Evolutionary conservation across 2,797 vertebrate genomes (phyloP), one percentile per base, ranked within the genome.

Genomic region (Alosa sapidissima): DNA sequence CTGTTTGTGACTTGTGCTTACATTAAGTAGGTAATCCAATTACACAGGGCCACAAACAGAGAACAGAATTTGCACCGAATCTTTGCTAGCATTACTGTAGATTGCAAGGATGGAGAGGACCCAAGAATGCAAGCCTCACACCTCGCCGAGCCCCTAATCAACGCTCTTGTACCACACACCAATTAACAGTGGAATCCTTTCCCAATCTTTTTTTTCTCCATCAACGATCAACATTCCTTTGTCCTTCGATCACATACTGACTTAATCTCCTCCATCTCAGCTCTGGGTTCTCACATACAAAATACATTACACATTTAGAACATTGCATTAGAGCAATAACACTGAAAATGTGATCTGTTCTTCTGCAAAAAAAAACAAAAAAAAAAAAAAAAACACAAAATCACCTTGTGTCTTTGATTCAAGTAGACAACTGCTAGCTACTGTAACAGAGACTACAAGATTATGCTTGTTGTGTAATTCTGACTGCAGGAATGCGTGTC

Each of bases 391-490:
- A n/a, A n/a, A n/a, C n/a, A 68, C 36, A 11, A 75, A 41, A 41
- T 41, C 13, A 75, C 33, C 0, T 19, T 13, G 14, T 0, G 36
- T 75, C 36, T 41, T 78, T 7, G 14, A 16, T 78, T 78, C 36
- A 47, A 78, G 72, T 78, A 47, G 4, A 78, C 36, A 78, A 47
- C 72, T 78, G 41, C 58, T 60, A 24, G 58, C 16, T 78, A 45
- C 36, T 78, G 72, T 78, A 78, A 19, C 21, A 16, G 72, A 41
- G 72, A 55, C 54, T 72, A 36, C 16, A 16, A 78, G 72, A 78
- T 78, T 47, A 78, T 78, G 36, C 72, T 78, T 45, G 72, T 78
- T 78, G 41, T 45, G 72, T 47, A 78, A 78, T 78, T 41, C 41
- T 78, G 16, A 47, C 36, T 78, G 72, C 6, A 47, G 72, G 72